Evolutionary conservation across 2,888 invertebrate genomes (phyloP), one percentile per base, ranked within the genome.

Genomic region (Drosophila barbarae): DNA sequence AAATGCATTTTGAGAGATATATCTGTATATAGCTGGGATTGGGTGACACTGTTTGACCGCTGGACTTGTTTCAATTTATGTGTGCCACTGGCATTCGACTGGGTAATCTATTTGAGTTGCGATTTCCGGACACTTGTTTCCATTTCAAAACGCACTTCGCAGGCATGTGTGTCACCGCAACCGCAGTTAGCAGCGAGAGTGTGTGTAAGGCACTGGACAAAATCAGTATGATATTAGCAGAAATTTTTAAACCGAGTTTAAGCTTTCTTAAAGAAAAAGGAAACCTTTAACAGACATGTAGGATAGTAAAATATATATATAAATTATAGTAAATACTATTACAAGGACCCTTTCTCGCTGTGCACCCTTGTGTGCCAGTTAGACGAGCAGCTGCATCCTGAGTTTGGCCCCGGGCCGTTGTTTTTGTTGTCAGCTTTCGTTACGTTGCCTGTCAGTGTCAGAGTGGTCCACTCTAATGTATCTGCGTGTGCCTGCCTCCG

Each of bases 391-490:
- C 28, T 53, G 64, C 71, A 67, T 70, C 71, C 55, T 47, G 35
- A 35, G 55, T 52, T 51, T 28, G 41, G 38, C 66, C 49, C 42
- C 26, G 21, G 28, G 49, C 12, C 30, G 35, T 58, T 61, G 39
- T 47, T 55, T 49, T 58, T 66, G 49, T 63, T 54, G 46, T 23
- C 46, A 32, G 30, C 46, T 54, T 34, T 60, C 53, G 50, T 57
- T 61, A 23, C 54, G 15, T 58, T 69, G 73, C 72, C 58, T 72
- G 72, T 58, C 72, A 64, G 52, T 53, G 65, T 71, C 67, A 71
- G 64, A 53, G 67, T 66, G 66, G 60, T 65, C 50, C 65, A 51
- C 51, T 61, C 61, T 55, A 21, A 57, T 55, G 30, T 30, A 34
- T 42, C 49, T 49, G 49, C 46, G 46, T 30, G 30, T 55, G 56